Evolutionary conservation across 2,113 vertebrate species (phyloP).

Genomic region (Chiloscyllium plagiosum): DNA sequence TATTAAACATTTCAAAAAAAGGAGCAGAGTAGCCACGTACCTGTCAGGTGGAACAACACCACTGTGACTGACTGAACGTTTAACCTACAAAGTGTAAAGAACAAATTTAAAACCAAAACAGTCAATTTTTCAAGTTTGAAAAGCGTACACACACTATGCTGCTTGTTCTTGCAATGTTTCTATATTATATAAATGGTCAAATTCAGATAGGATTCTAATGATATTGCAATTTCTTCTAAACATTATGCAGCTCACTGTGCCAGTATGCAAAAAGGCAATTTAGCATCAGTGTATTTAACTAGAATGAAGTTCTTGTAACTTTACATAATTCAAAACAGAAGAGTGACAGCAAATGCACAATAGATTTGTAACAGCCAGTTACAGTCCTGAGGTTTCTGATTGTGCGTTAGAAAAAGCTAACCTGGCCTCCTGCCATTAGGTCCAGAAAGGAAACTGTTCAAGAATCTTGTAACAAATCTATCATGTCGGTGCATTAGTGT

Average conservation of each 20-base stretch:
- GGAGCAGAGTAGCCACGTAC: not conserved
- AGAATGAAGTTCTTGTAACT: not conserved
- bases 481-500: not conserved
- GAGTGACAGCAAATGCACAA: not conserved
- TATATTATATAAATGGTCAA: not conserved
- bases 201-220: not conserved
- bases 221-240: not conserved
- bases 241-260: not conserved
- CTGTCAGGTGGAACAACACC: constrained; percentile 38
- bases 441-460: not conserved
- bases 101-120: not conserved
- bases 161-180: not conserved
- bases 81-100: constrained; percentile 39
- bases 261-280: not conserved
- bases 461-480: not conserved
- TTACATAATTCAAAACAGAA: not conserved
- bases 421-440: too few species aligned
- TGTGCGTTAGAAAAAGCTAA: not conserved
- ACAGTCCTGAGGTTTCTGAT: not conserved
- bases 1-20: constrained; percentile 33
- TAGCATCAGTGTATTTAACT: not conserved
- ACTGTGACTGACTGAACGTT: constrained; percentile 43
- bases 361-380: not conserved
- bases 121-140: not conserved
- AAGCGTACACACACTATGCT: not conserved